Evolutionary conservation across 1,140 invertebrate species (phyloP).

Genomic region (Sinella curviseta): DNA sequence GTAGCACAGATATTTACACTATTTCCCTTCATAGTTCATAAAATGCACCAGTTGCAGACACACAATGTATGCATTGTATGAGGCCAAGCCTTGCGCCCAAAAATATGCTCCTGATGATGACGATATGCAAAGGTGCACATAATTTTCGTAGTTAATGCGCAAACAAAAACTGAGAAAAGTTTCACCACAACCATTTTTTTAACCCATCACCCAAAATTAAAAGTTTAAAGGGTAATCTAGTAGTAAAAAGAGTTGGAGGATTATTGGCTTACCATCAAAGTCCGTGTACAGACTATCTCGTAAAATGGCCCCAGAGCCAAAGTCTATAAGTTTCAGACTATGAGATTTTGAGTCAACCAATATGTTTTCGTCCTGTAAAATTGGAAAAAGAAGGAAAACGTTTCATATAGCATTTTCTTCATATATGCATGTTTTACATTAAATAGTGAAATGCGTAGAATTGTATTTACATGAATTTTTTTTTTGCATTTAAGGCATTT

Average conservation of each 20-base stretch:
- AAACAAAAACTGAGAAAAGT: neutral
- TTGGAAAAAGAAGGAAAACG: constrained; percentile 41
- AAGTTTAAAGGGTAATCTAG: neutral
- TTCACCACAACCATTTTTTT: neutral
- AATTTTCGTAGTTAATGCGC: too few relatives aligned
- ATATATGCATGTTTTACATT: too few relatives aligned
- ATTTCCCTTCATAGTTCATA: neutral
- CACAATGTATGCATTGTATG: neutral
- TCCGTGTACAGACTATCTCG: constrained; percentile 65
- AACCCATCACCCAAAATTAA: too few relatives aligned
- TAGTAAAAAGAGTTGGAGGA: neutral
- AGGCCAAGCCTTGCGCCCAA: too few relatives aligned
- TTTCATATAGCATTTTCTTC: too few relatives aligned
- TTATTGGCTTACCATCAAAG: constrained; percentile 65
- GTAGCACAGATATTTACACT: neutral
- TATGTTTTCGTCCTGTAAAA: constrained; percentile 65
- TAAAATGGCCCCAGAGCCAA: constrained; percentile 67
- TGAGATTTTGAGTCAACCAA: constrained; percentile 64
- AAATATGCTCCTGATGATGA: too few relatives aligned
- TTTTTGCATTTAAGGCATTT: too few relatives aligned
- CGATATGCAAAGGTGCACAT: too few relatives aligned
- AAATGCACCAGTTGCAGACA: neutral
- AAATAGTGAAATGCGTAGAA: too few relatives aligned
- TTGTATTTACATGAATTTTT: too few relatives aligned
- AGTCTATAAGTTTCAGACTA: constrained; percentile 65